Percentiles rank a stretch among this genome's conserved stretches.
These are phyloP conservation scores for Leptopilina syphax DNA, from an alignment of 2,888 invertebrate species.

Conservation along the genomic window DNA sequence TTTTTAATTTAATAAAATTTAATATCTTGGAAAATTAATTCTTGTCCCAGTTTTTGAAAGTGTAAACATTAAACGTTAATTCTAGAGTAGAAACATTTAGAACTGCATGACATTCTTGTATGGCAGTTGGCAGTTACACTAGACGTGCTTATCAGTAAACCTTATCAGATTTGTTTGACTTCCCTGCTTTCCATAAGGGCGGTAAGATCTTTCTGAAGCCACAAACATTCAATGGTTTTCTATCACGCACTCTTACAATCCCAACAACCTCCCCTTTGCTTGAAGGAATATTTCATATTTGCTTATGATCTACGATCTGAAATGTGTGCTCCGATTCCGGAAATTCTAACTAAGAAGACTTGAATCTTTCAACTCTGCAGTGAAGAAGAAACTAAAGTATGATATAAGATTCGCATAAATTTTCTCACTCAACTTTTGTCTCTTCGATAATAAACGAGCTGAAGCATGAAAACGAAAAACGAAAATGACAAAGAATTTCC, in stretches of 20 bases:
- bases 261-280: background rate
- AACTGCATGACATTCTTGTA: constrained; percentile 53
- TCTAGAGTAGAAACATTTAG: constrained; percentile 53
- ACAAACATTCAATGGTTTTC: constrained; percentile 39
- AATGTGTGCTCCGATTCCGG: constrained; percentile 21
- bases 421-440: constrained; percentile 35
- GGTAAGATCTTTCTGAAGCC: constrained; percentile 13
- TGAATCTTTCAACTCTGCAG: constrained; percentile 8
- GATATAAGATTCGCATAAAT: constrained; percentile 35
- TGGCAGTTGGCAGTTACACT: constrained; percentile 53
- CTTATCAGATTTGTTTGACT: constrained; percentile 50
- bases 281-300: constrained; percentile 26
- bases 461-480: background rate
- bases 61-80: constrained; percentile 44
- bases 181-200: constrained; percentile 43
- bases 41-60: background rate
- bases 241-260: constrained; percentile 46
- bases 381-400: background rate
- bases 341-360: constrained; percentile 22
- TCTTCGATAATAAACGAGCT: constrained; percentile 45
- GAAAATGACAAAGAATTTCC: background rate
- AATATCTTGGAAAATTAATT: background rate
- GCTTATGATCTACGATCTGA: constrained; percentile 16
- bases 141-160: constrained; percentile 45
- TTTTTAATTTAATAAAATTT: too few relatives aligned